Evolutionary conservation across 2,113 vertebrate genomes (phyloP), one percentile per base, ranked within the genome.

Genomic region (Spheniscus mendiculus): DNA sequence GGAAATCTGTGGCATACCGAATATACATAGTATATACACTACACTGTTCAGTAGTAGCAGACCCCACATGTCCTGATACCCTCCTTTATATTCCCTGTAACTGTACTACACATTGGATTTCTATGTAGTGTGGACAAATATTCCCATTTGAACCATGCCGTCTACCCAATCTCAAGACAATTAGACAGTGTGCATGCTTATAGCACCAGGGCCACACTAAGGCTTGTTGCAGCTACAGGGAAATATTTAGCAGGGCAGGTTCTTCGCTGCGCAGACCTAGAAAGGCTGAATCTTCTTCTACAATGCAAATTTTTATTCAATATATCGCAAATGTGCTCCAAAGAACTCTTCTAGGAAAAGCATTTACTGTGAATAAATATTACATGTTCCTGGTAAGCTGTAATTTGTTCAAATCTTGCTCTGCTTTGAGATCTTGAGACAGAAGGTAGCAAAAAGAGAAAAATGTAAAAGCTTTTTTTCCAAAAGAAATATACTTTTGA

Each of bases 61-160:
- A 47, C 10, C 26, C 23, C 30, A 21, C 0, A 1, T 45, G n/a
- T 29, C 5, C 45, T 16, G 15, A 19, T 23, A 49, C 6, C 29
- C 36, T 66, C 40, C 42, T 78, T 78, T 50, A 21, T 26, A 22
- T 16, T 73, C 47, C 25, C 59, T 74, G 29, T 58, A 53, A 50
- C 10, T 29, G 11, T 22, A 17, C 27, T 21, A 27, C 22, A 53
- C 8, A 1, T 15, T 44, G 67, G 11, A 26, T 53, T 78, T 70
- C 72, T 15, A 17, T 0, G 18, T 22, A 15, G 26, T 10, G 9
- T n/a, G 50, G 15, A 44, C 50, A 58, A 66, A 59, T 20, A 5
- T 13, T 45, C 29, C 32, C 19, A 2, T 27, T 10, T 50, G 59
- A 91, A 85, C 0, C 0, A 25, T 29, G 44, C 5, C 11, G 0